Conservation (phyloP, 1,140 invertebrate genomes). For the Drosophila virilis region DNA sequence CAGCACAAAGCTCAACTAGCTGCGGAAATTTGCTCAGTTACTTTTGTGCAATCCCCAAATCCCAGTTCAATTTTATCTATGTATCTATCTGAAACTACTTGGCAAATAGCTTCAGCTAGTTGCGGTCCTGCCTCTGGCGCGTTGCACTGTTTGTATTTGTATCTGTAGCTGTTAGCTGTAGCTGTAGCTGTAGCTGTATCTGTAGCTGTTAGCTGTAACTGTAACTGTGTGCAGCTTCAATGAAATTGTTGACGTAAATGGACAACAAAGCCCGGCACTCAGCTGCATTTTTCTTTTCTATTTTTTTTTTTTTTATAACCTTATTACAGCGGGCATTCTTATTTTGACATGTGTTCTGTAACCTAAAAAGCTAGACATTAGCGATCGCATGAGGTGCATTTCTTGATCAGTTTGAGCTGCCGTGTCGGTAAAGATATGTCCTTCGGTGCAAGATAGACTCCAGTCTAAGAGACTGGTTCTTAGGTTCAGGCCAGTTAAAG, state of each 20-base stretch:
- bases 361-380: too few relatives aligned
- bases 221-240: conserved; percentile 48
- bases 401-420: too few relatives aligned
- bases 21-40: conserved; percentile 82
- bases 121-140: conserved; percentile 21
- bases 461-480: too few relatives aligned
- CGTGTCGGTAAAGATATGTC: too few relatives aligned
- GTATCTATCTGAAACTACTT: conserved; percentile 78
- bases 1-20: conserved; percentile 70
- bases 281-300: conserved; percentile 52
- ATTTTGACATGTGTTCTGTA: too few relatives aligned
- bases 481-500: too few relatives aligned
- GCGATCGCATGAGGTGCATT: too few relatives aligned
- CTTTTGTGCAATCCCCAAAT: conserved; percentile 81
- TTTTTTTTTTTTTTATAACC: too few relatives aligned
- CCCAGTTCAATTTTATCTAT: conserved; percentile 83
- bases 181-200: conserved; percentile 8
- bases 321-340: too few relatives aligned
- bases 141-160: conserved; percentile 9
- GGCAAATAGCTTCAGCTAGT: conserved; percentile 61
- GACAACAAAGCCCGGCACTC: conserved; percentile 78
- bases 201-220: conserved; percentile 17
- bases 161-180: conserved; percentile 3
- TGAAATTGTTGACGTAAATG: conserved; percentile 80
- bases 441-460: too few relatives aligned